These are phyloP conservation scores for Diogma glabrata DNA, from an alignment of 2,888 invertebrate genomes.

Conservation along the genomic window DNA sequence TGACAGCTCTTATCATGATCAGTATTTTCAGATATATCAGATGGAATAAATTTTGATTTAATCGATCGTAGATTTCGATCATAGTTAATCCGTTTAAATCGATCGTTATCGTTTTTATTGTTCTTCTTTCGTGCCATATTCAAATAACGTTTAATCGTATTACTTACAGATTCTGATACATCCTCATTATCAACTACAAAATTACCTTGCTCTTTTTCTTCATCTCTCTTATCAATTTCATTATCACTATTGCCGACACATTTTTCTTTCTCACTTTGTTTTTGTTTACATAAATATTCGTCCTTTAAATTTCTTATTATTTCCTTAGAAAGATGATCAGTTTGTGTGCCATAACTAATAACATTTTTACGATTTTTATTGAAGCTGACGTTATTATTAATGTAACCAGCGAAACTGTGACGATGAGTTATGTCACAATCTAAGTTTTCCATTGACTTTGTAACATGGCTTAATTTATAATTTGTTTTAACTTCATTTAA, in stretches of 20 bases:
- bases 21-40: conserved; percentile 59
- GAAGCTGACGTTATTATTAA: no score
- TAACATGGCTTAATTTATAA: neutral
- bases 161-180: conserved; percentile 75
- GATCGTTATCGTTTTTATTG: conserved; percentile 63
- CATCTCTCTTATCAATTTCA: conserved; percentile 22
- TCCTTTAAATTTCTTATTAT: neutral
- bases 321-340: neutral
- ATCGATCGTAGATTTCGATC: conserved; percentile 75
- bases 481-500: neutral
- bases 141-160: conserved; percentile 74
- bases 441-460: neutral
- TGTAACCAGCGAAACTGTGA: neutral
- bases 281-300: conserved; percentile 18
- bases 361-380: no score
- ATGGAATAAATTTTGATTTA: conserved; percentile 62
- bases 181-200: conserved; percentile 62
- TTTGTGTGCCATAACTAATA: neutral
- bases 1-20: conserved; percentile 47
- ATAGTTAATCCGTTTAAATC: conserved; percentile 80
- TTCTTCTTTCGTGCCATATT: conserved; percentile 82
- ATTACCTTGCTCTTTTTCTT: conserved; percentile 28
- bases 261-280: conserved; percentile 15
- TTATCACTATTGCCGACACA: conserved; percentile 20
- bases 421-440: conserved; percentile 1